Base-by-base conservation (phyloP, 2,113 vertebrate genomes). In the Xiphophorus maculatus region DNA sequence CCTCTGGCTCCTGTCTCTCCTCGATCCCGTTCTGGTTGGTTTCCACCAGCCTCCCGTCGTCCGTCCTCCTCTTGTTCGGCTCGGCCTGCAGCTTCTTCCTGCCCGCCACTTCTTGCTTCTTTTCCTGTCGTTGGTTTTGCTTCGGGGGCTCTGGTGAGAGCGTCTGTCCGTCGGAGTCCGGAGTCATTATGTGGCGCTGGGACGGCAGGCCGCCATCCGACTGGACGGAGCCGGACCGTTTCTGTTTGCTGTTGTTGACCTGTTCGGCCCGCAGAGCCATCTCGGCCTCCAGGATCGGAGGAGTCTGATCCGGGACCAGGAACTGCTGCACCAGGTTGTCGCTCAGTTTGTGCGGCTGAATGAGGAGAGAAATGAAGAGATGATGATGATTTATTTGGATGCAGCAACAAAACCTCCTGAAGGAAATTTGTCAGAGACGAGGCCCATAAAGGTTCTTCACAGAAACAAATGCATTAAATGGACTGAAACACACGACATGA, bases 241-340 rank as follows among this genome's bases (percentile, higher is more conserved):
- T 71, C 1, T 69, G 84, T 4, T 85, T 78, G 74, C 89, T 87
- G 76, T 87, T 88, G 76, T 87, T 91, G 84, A 87, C 81, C 0
- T 76, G 90, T 58, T 93, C 89, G 0, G 88, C 80, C 58, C 86
- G 60, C 0, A 93, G 63, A 0, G 87, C 15, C 89, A 82, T 95
- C 54, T 91, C 90, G 0, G 75, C 93, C 71, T 90, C 90, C n/a
- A 69, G 90, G 87, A 95, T 94, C 0, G 91, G 92, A 0, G 94
- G 93, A 42, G 85, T 95, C 19, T 88, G 88, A 51, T 87, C 89
- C 0, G 93, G 92, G 63, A 90, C 66, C 27, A 95, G 91, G 85
- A 95, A 96, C 88, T 93, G 91, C n/a, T 94, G 95, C 32, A 82
- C 93, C 0, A 95, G 88, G 84, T 90, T 88, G 66, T 93, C 33